phyloP scores from a whole-genome alignment of 2,113 vertebrate species.

The Ciconia stormi region DNA sequence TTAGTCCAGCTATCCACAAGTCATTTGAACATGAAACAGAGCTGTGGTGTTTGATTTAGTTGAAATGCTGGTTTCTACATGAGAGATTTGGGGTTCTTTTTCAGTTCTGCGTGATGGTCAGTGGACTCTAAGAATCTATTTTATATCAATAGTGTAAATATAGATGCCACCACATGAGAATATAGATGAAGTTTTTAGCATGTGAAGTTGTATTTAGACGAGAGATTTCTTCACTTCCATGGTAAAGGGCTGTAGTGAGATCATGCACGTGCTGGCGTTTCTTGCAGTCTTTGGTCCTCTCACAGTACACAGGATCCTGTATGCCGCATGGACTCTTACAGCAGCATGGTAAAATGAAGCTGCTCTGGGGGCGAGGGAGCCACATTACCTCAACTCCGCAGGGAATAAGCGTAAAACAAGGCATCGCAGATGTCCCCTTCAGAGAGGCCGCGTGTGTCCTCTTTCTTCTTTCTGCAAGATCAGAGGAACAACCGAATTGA shows the following conservation, averaged over 20 bases:
- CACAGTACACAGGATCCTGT: background rate
- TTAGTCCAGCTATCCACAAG: background rate
- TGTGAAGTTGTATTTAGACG: background rate
- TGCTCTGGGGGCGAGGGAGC: background rate
- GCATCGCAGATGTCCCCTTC: background rate
- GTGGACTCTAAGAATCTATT: background rate
- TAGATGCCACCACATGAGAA: background rate
- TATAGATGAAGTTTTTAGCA: background rate
- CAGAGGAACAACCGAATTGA: background rate
- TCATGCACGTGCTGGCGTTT: background rate
- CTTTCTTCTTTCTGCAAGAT: background rate
- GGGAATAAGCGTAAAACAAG: background rate
- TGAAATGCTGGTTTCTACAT: background rate
- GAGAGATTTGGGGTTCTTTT: background rate
- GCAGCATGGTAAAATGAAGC: background rate
- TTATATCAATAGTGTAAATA: background rate
- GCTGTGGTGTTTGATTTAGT: background rate
- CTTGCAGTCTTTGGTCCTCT: background rate
- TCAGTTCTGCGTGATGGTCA: background rate
- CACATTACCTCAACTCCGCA: background rate
- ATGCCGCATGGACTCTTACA: accelerated
- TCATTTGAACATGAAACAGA: background rate
- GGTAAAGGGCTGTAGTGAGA: background rate
- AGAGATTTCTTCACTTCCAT: background rate
- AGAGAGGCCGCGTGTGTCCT: background rate